Percentiles rank a stretch among this genome's conserved stretches.
Conservation (phyloP, 1,140 invertebrate genomes). For the Nymphalis io region DNA sequence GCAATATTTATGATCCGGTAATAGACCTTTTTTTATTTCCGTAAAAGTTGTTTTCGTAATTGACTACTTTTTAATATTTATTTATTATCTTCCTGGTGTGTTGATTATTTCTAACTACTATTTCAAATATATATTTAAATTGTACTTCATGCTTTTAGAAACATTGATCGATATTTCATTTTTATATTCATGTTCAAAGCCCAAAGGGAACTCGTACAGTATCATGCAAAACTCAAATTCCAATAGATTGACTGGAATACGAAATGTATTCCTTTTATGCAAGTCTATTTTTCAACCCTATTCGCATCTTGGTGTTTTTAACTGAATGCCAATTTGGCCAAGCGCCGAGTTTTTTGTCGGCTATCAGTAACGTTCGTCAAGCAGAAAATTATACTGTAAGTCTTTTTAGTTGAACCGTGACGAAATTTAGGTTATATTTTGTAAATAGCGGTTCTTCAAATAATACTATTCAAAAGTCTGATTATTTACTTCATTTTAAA, state of each 20-base stretch:
- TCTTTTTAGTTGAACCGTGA: background rate
- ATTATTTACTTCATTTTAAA: no score
- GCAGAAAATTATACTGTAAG: slow-evolving; percentile 1
- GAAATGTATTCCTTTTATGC: background rate
- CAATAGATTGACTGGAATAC: slow-evolving; percentile 3
- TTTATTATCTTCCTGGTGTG: no score
- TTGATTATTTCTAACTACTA: no score
- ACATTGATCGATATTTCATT: background rate
- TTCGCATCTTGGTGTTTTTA: slow-evolving; percentile 19
- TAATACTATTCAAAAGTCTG: no score
- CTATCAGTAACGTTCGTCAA: slow-evolving; percentile 9
- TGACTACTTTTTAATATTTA: no score
- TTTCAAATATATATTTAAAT: no score
- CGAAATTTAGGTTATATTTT: background rate
- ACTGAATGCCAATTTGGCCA: slow-evolving; percentile 21
- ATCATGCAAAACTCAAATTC: background rate
- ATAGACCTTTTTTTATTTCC: no score
- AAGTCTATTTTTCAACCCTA: slow-evolving; percentile 15
- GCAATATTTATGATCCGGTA: no score
- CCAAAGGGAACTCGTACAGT: background rate
- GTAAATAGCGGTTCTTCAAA: no score
- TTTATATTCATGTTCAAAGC: background rate
- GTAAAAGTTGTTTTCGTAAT: no score
- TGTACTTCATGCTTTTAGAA: background rate
- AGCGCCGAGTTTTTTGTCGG: slow-evolving; percentile 19